phyloP scores from a whole-genome alignment of 2,888 invertebrate genomes.

The Siphonodentalium dalli region DNA sequence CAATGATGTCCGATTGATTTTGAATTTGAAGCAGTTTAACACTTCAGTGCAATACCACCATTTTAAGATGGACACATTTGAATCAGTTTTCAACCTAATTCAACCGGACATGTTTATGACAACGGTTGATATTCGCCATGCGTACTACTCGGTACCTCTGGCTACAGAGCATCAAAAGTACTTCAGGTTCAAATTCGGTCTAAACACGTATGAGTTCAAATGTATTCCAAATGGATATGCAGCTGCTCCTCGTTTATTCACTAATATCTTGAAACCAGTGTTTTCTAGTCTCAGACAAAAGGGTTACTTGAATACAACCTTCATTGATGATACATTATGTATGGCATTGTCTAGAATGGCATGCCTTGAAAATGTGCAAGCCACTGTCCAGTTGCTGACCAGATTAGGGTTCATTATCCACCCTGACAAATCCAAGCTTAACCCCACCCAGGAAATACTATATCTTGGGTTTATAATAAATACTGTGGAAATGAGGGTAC shows the following conservation, averaged over 20 bases:
- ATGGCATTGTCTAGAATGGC: no score
- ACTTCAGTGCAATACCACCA: slow-evolving; percentile 7
- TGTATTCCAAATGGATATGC: slow-evolving; percentile 22
- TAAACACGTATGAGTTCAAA: slow-evolving; percentile 19
- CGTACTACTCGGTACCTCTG: slow-evolving; percentile 23
- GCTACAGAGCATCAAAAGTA: slow-evolving; percentile 15
- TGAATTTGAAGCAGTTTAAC: slow-evolving; percentile 19
- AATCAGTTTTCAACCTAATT: slow-evolving; percentile 6
- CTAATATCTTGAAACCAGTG: slow-evolving; percentile 28
- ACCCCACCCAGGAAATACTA: no score
- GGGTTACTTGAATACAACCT: slow-evolving; percentile 13
- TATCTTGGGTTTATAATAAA: no score
- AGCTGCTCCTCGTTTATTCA: slow-evolving; percentile 22
- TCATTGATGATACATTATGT: slow-evolving; percentile 33
- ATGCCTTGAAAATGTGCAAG: no score
- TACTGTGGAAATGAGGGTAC: no score
- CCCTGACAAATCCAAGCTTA: no score
- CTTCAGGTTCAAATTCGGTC: slow-evolving; percentile 22
- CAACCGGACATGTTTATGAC: slow-evolving; percentile 6
- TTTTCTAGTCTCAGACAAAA: slow-evolving; percentile 16
- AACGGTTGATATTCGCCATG: slow-evolving; percentile 21
- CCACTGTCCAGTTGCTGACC: no score
- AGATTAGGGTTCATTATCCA: no score
- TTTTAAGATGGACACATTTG: slow-evolving; percentile 22
- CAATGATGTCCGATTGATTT: slow-evolving; percentile 15